Evolutionary conservation across 2,797 vertebrate species (phyloP).

Genomic region (Pteronotus mesoamericanus): DNA sequence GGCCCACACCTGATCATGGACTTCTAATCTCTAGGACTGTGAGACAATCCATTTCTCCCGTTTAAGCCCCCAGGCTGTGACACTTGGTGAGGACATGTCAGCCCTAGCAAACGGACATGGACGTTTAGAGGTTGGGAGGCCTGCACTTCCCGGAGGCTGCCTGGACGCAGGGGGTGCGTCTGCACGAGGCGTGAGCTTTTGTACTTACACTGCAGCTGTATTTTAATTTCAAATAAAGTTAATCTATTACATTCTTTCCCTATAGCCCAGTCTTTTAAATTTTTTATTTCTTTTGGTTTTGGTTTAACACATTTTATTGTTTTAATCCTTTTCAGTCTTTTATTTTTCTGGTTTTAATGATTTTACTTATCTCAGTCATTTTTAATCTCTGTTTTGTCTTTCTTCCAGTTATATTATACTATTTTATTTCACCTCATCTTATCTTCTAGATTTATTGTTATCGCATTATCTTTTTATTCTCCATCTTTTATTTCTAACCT

Average conservation of each 20-base stretch:
- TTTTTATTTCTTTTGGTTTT: constrained; percentile 46
- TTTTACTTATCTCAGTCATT: constrained; percentile 62
- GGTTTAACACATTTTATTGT: constrained; percentile 61
- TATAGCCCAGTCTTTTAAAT: background rate
- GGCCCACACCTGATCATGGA: background rate
- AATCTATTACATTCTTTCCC: background rate
- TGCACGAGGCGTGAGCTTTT: background rate
- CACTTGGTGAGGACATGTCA: background rate
- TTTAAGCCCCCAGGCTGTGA: background rate
- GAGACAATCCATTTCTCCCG: background rate
- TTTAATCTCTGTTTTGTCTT: constrained; percentile 61
- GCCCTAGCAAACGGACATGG: background rate
- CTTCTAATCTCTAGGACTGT: background rate
- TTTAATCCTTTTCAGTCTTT: constrained; percentile 58
- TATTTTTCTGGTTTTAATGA: constrained; percentile 57
- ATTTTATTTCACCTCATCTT: constrained; percentile 58
- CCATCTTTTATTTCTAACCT: constrained; percentile 64
- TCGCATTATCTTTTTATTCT: constrained; percentile 57
- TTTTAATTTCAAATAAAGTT: background rate
- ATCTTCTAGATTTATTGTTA: constrained; percentile 68
- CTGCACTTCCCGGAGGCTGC: background rate
- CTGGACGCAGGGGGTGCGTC: background rate
- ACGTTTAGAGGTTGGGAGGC: background rate
- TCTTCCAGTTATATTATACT: constrained; percentile 56
- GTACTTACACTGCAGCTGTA: fast-evolving